These are phyloP conservation scores for Netelia fuscicornis DNA, from an alignment of 2,888 invertebrate species.

Conservation along the genomic window DNA sequence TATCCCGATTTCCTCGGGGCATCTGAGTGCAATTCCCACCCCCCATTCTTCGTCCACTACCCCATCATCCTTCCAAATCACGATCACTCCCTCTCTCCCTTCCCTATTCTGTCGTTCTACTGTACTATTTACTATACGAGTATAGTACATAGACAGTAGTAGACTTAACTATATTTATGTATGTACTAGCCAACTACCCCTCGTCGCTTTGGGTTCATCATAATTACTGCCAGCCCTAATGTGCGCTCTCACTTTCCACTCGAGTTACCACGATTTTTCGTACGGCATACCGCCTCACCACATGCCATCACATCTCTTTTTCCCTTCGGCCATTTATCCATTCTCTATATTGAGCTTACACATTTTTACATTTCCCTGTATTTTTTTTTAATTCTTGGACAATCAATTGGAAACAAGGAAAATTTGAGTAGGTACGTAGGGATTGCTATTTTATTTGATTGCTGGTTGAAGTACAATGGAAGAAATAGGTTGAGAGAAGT, in stretches of 20 bases:
- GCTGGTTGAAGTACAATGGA: not conserved
- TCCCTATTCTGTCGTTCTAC: constrained; percentile 1
- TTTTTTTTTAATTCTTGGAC: too few relatives aligned
- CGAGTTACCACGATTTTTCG: constrained; percentile 77
- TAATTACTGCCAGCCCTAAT: constrained; percentile 57
- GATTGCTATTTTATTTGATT: not conserved
- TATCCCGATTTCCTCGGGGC: constrained; percentile 83
- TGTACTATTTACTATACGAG: constrained; percentile 8
- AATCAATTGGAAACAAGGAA: too few relatives aligned
- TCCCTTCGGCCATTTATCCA: not conserved
- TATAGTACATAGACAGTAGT: not conserved
- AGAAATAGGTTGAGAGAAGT: not conserved
- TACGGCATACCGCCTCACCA: constrained; percentile 49
- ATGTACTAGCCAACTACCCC: constrained; percentile 17
- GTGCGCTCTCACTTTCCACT: constrained; percentile 79
- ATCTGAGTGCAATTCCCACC: constrained; percentile 74
- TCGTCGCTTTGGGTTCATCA: constrained; percentile 1
- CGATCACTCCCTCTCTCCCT: constrained; percentile 46
- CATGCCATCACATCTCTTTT: not conserved
- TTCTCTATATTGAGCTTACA: not conserved
- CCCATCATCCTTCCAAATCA: constrained; percentile 58
- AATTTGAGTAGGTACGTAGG: not conserved
- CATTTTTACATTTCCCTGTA: not conserved
- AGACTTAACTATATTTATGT: not conserved
- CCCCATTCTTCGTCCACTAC: constrained; percentile 70